Conservation (phyloP, 1,140 invertebrate genomes). For the Brachionus calyciflorus region DNA sequence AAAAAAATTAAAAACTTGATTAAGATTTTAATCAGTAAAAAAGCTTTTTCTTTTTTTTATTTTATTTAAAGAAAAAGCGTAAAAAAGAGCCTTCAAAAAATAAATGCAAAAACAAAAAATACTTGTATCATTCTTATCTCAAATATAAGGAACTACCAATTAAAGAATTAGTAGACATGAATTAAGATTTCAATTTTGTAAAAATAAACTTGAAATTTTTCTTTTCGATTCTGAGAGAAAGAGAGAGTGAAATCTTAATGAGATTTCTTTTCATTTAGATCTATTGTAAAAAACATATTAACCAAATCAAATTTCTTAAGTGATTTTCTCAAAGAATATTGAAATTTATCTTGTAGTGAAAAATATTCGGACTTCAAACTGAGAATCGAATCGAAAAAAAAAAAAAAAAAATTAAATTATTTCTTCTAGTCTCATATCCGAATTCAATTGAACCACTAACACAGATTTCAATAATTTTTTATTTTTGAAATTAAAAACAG, state of each 20-base stretch:
- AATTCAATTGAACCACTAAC: constrained; percentile 14
- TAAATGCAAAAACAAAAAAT: too few relatives aligned
- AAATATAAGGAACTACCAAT: too few relatives aligned
- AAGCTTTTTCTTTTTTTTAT: too few relatives aligned
- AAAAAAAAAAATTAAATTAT: constrained; percentile 2
- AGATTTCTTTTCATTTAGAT: constrained; percentile 3
- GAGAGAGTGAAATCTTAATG: too few relatives aligned
- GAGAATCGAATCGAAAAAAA: too few relatives aligned
- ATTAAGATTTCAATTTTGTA: too few relatives aligned
- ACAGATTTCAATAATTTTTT: neutral
- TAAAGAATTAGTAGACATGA: too few relatives aligned
- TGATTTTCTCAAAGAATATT: neutral
- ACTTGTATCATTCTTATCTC: too few relatives aligned
- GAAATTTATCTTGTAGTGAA: neutral
- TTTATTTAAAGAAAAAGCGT: too few relatives aligned
- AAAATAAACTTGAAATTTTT: constrained; percentile 15
- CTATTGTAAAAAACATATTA: constrained; percentile 24
- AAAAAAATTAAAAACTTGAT: too few relatives aligned
- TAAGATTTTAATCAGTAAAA: too few relatives aligned
- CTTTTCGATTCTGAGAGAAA: constrained; percentile 14
- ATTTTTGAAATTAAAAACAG: neutral
- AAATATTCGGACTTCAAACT: neutral
- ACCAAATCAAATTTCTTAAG: constrained; percentile 38
- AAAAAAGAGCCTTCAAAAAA: too few relatives aligned
- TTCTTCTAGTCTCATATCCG: neutral